Conservation (phyloP, 2,888 invertebrate species). For the Pyrrhia umbra region DNA sequence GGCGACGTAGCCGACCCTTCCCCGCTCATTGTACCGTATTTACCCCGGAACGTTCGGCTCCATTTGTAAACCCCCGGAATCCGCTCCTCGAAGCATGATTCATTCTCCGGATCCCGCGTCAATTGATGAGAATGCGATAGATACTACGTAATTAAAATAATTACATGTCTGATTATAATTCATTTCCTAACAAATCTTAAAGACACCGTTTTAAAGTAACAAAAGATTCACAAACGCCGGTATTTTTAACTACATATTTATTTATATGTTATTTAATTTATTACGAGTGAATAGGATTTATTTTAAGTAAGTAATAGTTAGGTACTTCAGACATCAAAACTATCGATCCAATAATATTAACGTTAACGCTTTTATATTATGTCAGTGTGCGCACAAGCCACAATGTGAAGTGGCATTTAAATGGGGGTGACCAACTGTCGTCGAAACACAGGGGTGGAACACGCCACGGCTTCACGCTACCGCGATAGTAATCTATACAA, state of each 20-base stretch:
- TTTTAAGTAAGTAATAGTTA: too few species aligned
- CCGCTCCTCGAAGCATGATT: slow-evolving; percentile 89
- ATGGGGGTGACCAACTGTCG: slow-evolving; percentile 90
- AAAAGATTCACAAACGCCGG: too few species aligned
- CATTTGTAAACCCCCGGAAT: slow-evolving; percentile 89
- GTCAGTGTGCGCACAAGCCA: slow-evolving; percentile 87
- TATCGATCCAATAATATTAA: slow-evolving; percentile 77
- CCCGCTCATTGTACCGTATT: slow-evolving; percentile 88
- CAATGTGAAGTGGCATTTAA: slow-evolving; percentile 89
- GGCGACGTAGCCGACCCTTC: slow-evolving; percentile 85
- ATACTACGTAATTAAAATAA: slow-evolving; percentile 60
- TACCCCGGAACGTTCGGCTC: slow-evolving; percentile 88
- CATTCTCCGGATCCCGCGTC: slow-evolving; percentile 83
- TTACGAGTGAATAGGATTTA: too few species aligned
- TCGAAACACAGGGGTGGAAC: slow-evolving; percentile 84
- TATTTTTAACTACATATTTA: too few species aligned
- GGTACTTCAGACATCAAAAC: slow-evolving; percentile 35
- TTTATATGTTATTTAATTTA: too few species aligned
- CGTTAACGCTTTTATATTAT: slow-evolving; percentile 79
- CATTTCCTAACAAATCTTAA: too few species aligned
- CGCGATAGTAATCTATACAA: slow-evolving; percentile 88
- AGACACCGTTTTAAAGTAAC: too few species aligned
- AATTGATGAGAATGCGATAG: slow-evolving; percentile 82
- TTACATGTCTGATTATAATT: neutral
- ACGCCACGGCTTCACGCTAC: slow-evolving; percentile 85